Evolutionary conservation across 2,888 invertebrate species (phyloP).

Genomic region (Lasioglossum leucozonium): DNA sequence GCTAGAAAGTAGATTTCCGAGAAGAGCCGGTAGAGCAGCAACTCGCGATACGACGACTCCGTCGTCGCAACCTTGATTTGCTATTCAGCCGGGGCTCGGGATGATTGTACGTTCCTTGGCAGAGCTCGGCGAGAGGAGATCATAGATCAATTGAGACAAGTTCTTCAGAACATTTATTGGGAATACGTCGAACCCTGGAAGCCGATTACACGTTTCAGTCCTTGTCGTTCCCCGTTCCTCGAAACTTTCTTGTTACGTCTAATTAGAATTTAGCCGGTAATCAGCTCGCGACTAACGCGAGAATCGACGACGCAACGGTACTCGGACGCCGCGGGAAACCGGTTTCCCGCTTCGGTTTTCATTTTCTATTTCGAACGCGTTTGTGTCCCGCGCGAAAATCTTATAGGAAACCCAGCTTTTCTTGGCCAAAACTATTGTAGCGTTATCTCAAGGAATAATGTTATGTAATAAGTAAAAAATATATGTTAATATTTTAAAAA

Average conservation of each 20-base stretch:
- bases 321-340: not conserved
- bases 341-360: conserved; percentile 25
- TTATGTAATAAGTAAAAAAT: too few species aligned
- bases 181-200: not conserved
- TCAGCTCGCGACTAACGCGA: conserved; percentile 6
- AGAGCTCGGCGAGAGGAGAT: not conserved
- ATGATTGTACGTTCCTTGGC: conserved; percentile 13
- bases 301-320: not conserved
- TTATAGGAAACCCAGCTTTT: too few species aligned
- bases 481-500: too few species aligned
- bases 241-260: not conserved
- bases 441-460: too few species aligned
- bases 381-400: too few species aligned
- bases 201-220: conserved; percentile 1
- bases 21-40: not conserved
- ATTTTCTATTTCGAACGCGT: conserved; percentile 14
- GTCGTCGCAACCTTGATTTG: conserved; percentile 40
- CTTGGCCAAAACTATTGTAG: too few species aligned
- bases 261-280: conserved; percentile 34
- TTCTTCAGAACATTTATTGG: not conserved
- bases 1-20: conserved; percentile 11
- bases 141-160: not conserved
- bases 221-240: not conserved
- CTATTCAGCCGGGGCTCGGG: conserved; percentile 18
- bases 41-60: conserved; percentile 1